A percentile compares a stretch with the other conserved stretches of the same genome.
Conservation (phyloP, 2,888 invertebrate species). For the Phania funesta region DNA sequence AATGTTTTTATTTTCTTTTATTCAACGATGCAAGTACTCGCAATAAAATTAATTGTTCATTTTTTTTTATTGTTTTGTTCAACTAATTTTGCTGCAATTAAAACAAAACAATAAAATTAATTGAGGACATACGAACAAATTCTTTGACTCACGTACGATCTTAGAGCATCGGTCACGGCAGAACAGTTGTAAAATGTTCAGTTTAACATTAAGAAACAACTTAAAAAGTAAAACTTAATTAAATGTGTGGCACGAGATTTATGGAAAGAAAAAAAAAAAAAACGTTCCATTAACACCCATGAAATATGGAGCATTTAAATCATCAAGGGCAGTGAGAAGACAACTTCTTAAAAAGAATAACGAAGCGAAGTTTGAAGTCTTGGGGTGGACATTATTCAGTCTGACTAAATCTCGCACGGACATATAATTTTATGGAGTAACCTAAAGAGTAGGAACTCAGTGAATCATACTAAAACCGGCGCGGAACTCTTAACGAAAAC, state of each 20-base stretch:
- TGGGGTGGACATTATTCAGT: too few relatives aligned
- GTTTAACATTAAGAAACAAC: background rate
- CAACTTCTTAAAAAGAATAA: too few relatives aligned
- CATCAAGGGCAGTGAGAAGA: constrained; percentile 3
- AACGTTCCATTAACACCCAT: background rate
- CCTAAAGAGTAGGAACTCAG: too few relatives aligned
- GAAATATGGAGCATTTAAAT: background rate
- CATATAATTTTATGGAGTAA: too few relatives aligned
- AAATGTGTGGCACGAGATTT: constrained; percentile 32
- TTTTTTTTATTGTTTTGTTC: background rate
- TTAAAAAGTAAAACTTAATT: background rate
- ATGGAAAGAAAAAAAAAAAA: background rate
- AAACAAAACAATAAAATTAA: background rate
- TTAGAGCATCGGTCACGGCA: background rate
- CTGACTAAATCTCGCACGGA: too few relatives aligned
- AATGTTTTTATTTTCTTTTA: background rate
- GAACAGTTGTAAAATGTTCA: constrained; percentile 7
- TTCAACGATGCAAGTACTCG: background rate
- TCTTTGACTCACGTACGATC: constrained; percentile 23
- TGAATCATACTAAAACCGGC: too few relatives aligned
- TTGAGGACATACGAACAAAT: constrained; percentile 1
- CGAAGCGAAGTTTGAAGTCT: too few relatives aligned
- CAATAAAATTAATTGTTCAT: constrained; percentile 24
- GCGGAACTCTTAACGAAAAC: too few relatives aligned
- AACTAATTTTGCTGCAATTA: background rate